Evolutionary conservation across 2,113 vertebrate genomes (phyloP), one percentile per base, ranked within the genome.

Genomic region (Hemichromis elongatus): DNA sequence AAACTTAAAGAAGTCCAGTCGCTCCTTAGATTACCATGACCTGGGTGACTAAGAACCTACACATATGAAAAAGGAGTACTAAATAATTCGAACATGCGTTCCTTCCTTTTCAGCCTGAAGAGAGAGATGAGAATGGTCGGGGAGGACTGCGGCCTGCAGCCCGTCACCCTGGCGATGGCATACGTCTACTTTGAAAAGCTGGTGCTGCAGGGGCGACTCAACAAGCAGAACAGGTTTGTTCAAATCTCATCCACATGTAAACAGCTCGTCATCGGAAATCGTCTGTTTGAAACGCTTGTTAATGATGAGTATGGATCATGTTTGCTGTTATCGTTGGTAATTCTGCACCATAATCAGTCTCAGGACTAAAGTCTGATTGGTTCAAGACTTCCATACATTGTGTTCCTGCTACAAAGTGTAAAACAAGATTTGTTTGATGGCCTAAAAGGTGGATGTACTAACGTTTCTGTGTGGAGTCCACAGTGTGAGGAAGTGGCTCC

Each of bases 161-260:
- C 98, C 0, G 97, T 97, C 77, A 98, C 98, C 5, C 95, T 99
- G 79, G 97, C 98, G 10, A 98, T 99, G 98, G 97, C 98, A 6
- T 99, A 98, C 1, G 98, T 99, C 55, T 99, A 99, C 97, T 99
- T 99, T 21, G 99, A 99, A 96, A 99, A 99, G 96, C 94, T 99
- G 5, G 97, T 98, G 63, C 96, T 99, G 40, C 98, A 99, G 95
- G 98, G 98, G 30, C 97, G 97, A 59, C 97, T 99, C 83, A 98
- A 98, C 94, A 99, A 99, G 91, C 98, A 98, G 91, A 99, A 99
- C 97, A 90, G 94, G 94, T 94, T 66, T 9, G 3, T 19, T 16
- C 2, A 6, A 28, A 1, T 13, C 18, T 7, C 4, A 12, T 42
- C 16, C 8, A 0, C 40, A 2, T 47, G 40, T 47, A 11, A 70